Conservation (phyloP, 1,140 invertebrate species). For the Helicorthomorpha holstii region DNA sequence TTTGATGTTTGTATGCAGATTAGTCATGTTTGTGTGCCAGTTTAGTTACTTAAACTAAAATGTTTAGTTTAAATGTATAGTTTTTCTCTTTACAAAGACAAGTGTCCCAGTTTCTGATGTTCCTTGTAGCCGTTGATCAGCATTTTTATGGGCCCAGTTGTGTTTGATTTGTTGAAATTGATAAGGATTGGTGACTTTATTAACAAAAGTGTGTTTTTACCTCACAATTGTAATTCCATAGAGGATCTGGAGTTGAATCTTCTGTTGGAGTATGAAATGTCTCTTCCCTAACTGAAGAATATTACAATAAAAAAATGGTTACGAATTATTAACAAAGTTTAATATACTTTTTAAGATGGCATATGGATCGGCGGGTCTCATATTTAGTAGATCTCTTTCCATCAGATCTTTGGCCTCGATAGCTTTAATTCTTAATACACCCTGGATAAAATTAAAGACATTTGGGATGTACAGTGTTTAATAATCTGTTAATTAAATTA, state of each 20-base stretch:
- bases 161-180: too few relatives aligned
- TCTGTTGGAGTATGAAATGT: not conserved
- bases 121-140: too few relatives aligned
- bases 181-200: too few relatives aligned
- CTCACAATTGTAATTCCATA: not conserved
- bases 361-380: constrained; percentile 92
- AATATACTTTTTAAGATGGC: constrained; percentile 70
- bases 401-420: constrained; percentile 81
- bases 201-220: too few relatives aligned
- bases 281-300: not conserved
- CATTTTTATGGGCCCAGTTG: too few relatives aligned
- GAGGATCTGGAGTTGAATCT: not conserved
- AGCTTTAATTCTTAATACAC: constrained; percentile 66
- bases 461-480: not conserved
- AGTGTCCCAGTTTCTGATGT: too few relatives aligned
- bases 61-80: too few relatives aligned
- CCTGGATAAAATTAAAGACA: constrained; percentile 8
- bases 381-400: constrained; percentile 50
- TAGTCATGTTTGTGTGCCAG: too few relatives aligned
- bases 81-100: too few relatives aligned
- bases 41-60: too few relatives aligned
- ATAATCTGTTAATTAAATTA: not conserved
- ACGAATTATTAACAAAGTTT: constrained; percentile 26
- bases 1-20: too few relatives aligned
- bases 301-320: not conserved